Evolutionary conservation across 2,113 vertebrate genomes (phyloP).

Genomic region (Microcebus griseorufus): DNA sequence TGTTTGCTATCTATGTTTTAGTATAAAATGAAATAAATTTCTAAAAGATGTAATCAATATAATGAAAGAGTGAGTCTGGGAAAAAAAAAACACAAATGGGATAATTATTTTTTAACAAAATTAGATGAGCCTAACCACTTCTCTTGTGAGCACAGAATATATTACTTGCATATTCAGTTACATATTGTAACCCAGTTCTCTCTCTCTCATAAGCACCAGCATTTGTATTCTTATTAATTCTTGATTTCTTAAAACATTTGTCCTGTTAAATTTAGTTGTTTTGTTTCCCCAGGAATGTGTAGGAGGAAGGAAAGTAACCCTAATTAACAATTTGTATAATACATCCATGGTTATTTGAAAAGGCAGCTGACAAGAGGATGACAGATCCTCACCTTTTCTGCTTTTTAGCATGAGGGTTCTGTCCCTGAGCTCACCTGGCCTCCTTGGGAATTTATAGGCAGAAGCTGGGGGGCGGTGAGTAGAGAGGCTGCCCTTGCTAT

Average conservation of each 20-base stretch:
- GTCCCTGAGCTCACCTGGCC: background rate
- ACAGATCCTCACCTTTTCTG: background rate
- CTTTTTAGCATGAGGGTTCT: background rate
- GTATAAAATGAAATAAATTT: background rate
- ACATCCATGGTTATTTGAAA: background rate
- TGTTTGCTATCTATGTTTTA: constrained; percentile 12
- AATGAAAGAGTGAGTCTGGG: background rate
- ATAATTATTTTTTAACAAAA: constrained; percentile 16
- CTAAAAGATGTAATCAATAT: background rate
- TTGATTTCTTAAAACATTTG: background rate
- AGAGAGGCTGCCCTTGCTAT: background rate
- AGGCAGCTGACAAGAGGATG: background rate
- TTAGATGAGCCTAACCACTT: background rate
- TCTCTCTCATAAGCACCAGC: background rate
- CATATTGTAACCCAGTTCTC: background rate
- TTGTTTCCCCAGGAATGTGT: background rate
- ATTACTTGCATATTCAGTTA: background rate
- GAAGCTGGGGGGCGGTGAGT: background rate
- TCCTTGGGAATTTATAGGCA: background rate
- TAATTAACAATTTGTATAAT: background rate
- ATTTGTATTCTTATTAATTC: background rate
- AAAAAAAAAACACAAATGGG: background rate
- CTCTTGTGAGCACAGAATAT: background rate
- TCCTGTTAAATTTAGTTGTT: constrained; percentile 6
- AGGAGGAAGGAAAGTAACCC: background rate